These are phyloP conservation scores for Aplysia californica DNA, from an alignment of 1,140 invertebrate genomes.

Conservation along the genomic window DNA sequence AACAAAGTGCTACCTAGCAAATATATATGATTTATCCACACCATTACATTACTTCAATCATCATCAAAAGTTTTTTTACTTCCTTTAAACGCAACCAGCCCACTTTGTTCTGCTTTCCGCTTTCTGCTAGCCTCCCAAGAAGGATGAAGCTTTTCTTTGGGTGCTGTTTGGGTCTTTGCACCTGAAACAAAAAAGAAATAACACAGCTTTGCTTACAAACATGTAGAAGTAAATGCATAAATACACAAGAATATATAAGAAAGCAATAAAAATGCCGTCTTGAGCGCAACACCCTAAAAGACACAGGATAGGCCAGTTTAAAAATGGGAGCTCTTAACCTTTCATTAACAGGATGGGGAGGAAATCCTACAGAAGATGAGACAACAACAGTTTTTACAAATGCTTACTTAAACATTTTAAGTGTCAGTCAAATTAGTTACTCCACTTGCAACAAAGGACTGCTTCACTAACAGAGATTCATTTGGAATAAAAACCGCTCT, in stretches of 20 bases:
- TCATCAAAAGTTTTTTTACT: slow-evolving; percentile 21
- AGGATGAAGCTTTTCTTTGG: slow-evolving; percentile 16
- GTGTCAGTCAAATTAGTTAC: too few species aligned
- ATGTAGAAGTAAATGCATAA: background rate
- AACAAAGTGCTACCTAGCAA: too few species aligned
- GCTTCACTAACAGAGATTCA: too few species aligned
- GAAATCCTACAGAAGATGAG: background rate
- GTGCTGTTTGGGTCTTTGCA: background rate
- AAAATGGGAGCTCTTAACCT: background rate
- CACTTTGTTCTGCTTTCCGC: slow-evolving; percentile 24
- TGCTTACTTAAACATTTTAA: too few species aligned
- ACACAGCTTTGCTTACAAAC: background rate
- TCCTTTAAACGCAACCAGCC: slow-evolving; percentile 6
- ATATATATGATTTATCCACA: too few species aligned
- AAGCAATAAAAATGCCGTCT: background rate
- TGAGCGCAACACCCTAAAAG: too few species aligned
- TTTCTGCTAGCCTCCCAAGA: slow-evolving; percentile 23
- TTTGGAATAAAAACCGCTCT: too few species aligned
- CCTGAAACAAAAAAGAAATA: background rate
- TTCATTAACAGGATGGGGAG: background rate
- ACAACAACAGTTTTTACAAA: too few species aligned
- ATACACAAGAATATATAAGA: background rate
- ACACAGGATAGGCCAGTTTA: background rate
- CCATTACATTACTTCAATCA: slow-evolving; percentile 2
- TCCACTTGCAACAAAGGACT: too few species aligned